These are phyloP conservation scores for Erethizon dorsatum DNA, from an alignment of 2,797 vertebrate species.

Conservation along the genomic window DNA sequence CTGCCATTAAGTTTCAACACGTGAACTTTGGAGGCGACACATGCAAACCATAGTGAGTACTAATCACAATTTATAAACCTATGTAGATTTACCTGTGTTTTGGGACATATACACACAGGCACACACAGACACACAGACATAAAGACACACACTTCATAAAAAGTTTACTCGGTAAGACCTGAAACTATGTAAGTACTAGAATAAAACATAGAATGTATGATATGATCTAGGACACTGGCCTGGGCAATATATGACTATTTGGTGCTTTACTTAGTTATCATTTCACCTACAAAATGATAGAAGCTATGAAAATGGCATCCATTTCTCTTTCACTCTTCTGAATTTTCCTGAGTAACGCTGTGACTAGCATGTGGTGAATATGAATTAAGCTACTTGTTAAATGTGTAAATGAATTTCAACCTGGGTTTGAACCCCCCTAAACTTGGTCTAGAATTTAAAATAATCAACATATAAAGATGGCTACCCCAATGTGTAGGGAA, in stretches of 20 bases:
- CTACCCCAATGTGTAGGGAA: neutral
- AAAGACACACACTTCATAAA: neutral
- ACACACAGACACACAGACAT: neutral
- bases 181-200: neutral
- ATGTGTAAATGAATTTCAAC: neutral
- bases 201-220: neutral
- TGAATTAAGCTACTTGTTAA: neutral
- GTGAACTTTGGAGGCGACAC: neutral
- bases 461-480: neutral
- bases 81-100: neutral
- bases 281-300: neutral
- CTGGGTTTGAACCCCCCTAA: constrained; percentile 7
- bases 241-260: neutral
- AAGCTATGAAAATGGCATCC: neutral
- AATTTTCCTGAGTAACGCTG: neutral
- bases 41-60: neutral
- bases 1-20: neutral
- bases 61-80: neutral
- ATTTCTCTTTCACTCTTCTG: neutral
- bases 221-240: neutral
- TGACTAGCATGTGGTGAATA: neutral
- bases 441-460: neutral
- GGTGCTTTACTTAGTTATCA: neutral
- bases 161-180: neutral
- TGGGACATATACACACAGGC: neutral